phyloP scores from a whole-genome alignment of 2,888 invertebrate genomes.

The Scaptomyza polygonia region DNA sequence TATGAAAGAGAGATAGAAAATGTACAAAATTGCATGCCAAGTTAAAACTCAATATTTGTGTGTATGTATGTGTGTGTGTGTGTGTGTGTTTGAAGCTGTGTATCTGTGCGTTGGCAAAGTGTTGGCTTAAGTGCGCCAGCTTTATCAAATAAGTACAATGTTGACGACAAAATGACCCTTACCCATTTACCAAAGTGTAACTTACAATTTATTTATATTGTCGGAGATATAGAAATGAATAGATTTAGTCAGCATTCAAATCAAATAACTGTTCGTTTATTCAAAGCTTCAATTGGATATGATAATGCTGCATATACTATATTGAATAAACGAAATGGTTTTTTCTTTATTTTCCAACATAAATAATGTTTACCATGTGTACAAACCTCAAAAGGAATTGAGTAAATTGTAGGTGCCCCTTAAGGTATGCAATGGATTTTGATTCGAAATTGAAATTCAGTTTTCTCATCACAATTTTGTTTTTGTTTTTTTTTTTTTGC shows the following conservation, averaged over 20 bases:
- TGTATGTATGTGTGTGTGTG: background rate
- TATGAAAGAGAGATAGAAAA: slow-evolving; percentile 2
- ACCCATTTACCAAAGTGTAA: slow-evolving; percentile 35
- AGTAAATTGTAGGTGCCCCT: background rate
- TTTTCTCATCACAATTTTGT: too few species aligned
- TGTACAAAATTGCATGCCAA: background rate
- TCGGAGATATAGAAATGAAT: slow-evolving; percentile 15
- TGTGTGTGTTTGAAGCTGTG: background rate
- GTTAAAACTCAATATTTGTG: slow-evolving; percentile 23
- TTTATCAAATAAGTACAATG: slow-evolving; percentile 48
- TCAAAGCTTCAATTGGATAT: slow-evolving; percentile 23
- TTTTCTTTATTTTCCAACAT: background rate
- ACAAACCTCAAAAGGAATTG: background rate
- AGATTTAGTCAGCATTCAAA: slow-evolving; percentile 16
- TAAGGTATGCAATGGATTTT: slow-evolving; percentile 14
- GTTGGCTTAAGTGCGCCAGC: slow-evolving; percentile 44
- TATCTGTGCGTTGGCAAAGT: slow-evolving; percentile 21
- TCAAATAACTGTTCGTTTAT: slow-evolving; percentile 14
- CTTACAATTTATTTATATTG: slow-evolving; percentile 34
- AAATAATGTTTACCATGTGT: background rate
- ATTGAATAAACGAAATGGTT: slow-evolving; percentile 3
- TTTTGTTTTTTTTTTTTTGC: too few species aligned
- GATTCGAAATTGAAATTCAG: slow-evolving; percentile 1
- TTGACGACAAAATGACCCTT: slow-evolving; percentile 34
- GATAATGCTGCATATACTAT: slow-evolving; percentile 6